A percentile compares a stretch with the other conserved stretches of the same genome.
Conservation (phyloP, 1,140 invertebrate genomes). For the Procambarus clarkii region DNA sequence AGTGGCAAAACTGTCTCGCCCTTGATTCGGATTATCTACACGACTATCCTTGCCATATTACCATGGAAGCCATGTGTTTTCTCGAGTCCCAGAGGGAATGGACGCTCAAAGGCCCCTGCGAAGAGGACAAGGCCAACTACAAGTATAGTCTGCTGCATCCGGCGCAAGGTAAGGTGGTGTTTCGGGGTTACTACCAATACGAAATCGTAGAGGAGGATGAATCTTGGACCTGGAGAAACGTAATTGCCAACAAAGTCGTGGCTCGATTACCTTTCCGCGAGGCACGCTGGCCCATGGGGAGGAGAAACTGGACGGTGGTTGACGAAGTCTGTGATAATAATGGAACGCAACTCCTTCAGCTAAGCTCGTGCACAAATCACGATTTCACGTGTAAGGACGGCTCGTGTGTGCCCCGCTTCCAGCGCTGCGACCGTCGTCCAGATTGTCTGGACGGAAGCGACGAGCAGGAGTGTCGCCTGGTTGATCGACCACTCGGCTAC, state of each 20-base stretch:
- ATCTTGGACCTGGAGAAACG: constrained; percentile 47
- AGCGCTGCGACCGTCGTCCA: constrained; percentile 75
- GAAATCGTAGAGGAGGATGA: constrained; percentile 44
- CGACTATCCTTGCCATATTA: constrained; percentile 59
- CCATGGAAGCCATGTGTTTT: constrained; percentile 38
- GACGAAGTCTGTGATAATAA: constrained; percentile 72
- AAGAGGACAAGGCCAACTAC: constrained; percentile 65
- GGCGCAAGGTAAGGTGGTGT: constrained; percentile 19
- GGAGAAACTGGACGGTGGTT: constrained; percentile 77
- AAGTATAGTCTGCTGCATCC: constrained; percentile 55
- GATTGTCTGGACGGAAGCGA: constrained; percentile 77
- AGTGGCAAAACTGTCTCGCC: constrained; percentile 59
- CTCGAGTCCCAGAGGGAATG: constrained; percentile 45
- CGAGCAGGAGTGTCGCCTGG: constrained; percentile 75
- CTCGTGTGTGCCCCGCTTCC: constrained; percentile 76
- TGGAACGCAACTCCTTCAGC: constrained; percentile 44
- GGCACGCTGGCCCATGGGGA: constrained; percentile 75
- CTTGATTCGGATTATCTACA: constrained; percentile 36
- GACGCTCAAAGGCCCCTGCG: constrained; percentile 52
- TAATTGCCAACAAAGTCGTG: constrained; percentile 73
- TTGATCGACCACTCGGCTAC: constrained; percentile 38
- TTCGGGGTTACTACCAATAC: constrained; percentile 65
- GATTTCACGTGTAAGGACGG: constrained; percentile 74
- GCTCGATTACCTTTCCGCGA: constrained; percentile 75
- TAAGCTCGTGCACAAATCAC: constrained; percentile 44